Conservation (phyloP, 2,888 invertebrate genomes). For the Andrena trimmerana region DNA sequence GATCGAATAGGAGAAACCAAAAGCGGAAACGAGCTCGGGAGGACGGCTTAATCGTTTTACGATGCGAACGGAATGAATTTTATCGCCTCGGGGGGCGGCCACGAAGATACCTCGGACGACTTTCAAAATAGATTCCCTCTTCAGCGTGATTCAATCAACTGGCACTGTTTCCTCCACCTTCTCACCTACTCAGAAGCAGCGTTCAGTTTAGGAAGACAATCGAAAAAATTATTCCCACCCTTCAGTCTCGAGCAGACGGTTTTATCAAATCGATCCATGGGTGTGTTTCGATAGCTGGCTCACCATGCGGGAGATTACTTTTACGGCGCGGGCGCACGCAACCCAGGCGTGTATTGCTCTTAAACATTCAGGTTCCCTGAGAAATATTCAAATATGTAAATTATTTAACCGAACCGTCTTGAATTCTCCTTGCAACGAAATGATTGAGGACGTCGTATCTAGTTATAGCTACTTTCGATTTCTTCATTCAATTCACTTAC, state of each 20-base stretch:
- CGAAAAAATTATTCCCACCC: no score
- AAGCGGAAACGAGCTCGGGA: background rate
- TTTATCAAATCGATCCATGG: conserved; percentile 46
- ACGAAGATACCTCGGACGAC: conserved; percentile 15
- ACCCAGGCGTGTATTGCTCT: background rate
- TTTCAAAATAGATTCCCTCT: conserved; percentile 1
- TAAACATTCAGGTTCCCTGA: no score
- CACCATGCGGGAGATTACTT: conserved; percentile 20
- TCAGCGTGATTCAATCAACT: background rate
- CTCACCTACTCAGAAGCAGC: background rate
- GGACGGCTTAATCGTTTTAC: conserved; percentile 38
- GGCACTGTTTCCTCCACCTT: background rate
- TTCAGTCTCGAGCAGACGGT: background rate
- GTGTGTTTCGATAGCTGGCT: conserved; percentile 34
- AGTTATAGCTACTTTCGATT: no score
- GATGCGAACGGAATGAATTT: conserved; percentile 30
- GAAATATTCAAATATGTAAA: no score
- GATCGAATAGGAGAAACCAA: conserved; percentile 4
- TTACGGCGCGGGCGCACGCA: conserved; percentile 24
- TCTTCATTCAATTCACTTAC: no score
- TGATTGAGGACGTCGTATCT: no score
- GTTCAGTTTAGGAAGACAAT: no score
- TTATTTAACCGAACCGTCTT: no score
- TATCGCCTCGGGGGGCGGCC: background rate
- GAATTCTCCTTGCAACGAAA: no score